Percentiles rank a stretch among this genome's conserved stretches.
These are phyloP conservation scores for Rapana venosa DNA, from an alignment of 2,888 invertebrate species.

Conservation along the genomic window DNA sequence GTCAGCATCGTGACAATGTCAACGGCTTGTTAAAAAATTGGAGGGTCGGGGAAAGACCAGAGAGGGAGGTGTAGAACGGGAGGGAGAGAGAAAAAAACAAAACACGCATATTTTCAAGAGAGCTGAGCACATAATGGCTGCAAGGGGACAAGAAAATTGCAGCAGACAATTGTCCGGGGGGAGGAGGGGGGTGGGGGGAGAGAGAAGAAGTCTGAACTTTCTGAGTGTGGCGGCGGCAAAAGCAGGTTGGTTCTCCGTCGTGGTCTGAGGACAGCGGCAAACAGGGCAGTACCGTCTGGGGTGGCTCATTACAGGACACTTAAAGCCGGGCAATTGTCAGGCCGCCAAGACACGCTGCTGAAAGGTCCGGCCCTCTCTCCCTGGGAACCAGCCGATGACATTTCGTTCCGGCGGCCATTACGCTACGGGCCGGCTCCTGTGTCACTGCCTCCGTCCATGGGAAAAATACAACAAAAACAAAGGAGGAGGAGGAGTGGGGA, in stretches of 20 bases:
- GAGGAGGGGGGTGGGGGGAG: neutral
- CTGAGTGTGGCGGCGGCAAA: neutral
- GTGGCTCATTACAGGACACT: slow-evolving; percentile 41
- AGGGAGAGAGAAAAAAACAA: neutral
- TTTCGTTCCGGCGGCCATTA: slow-evolving; percentile 22
- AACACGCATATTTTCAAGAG: too few relatives aligned
- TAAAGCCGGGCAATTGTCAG: slow-evolving; percentile 31
- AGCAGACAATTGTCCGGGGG: too few relatives aligned
- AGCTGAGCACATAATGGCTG: neutral
- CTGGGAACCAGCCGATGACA: slow-evolving; percentile 37
- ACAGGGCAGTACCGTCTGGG: slow-evolving; percentile 28
- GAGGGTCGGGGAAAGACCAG: too few relatives aligned
- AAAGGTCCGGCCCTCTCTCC: slow-evolving; percentile 16
- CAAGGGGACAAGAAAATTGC: neutral
- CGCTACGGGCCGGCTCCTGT: neutral
- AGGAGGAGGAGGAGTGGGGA: neutral
- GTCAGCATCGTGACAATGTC: too few relatives aligned
- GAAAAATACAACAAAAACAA: neutral
- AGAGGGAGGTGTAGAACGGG: too few relatives aligned
- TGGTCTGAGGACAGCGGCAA: neutral
- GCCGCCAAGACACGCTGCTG: neutral
- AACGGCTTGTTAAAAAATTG: too few relatives aligned
- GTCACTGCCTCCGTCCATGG: neutral
- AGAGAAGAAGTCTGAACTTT: neutral
- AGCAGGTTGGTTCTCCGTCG: neutral